Evolutionary conservation across 2,113 vertebrate genomes (phyloP), one percentile per base, ranked within the genome.

Genomic region (Rhinichthys klamathensis): DNA sequence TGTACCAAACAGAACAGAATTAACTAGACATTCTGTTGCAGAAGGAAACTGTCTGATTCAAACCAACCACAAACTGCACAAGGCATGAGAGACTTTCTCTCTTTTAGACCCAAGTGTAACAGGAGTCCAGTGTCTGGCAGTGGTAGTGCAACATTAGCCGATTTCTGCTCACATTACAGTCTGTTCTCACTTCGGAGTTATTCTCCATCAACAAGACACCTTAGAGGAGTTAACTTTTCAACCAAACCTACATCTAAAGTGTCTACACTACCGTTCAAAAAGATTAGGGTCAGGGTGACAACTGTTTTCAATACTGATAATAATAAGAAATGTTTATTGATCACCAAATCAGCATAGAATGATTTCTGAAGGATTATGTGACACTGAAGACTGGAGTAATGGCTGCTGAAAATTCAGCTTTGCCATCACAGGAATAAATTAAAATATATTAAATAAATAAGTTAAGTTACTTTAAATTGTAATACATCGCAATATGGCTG

Each of bases 101-200:
- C 61, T 61, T 65, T 49, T 35, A 83, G 84, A 21, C 44, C 41
- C 74, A 41, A 46, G 21, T 83, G 80, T 44, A 88, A 79, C 63
- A 51, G 6, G 49, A 85, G 72, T 61, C 72, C 69, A 69, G 67
- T 23, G 38, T 82, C 18, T 85, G 80, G 49, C 54, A 65, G 32
- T 18, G 12, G 44, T 58, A 63, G 65, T 61, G 27, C 35, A 76
- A 32, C 49, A 74, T 41, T 79, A 76, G 76, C 35, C 32, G 27
- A 86, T 44, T 49, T 11, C 85, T 77, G 72, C 82, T 88, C 85
- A 46, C 77, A 84, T 88, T 88, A 84, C 82, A 72, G 41, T 32
- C 60, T 80, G 21, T 81, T 73, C 61, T 80, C 78, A 41, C 65
- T 83, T 65, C 38, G 82, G 30, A 25, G 41, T 10, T 27, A 32